Evolutionary conservation across 2,888 invertebrate genomes (phyloP).

Genomic region (Eupithecia exiguata): DNA sequence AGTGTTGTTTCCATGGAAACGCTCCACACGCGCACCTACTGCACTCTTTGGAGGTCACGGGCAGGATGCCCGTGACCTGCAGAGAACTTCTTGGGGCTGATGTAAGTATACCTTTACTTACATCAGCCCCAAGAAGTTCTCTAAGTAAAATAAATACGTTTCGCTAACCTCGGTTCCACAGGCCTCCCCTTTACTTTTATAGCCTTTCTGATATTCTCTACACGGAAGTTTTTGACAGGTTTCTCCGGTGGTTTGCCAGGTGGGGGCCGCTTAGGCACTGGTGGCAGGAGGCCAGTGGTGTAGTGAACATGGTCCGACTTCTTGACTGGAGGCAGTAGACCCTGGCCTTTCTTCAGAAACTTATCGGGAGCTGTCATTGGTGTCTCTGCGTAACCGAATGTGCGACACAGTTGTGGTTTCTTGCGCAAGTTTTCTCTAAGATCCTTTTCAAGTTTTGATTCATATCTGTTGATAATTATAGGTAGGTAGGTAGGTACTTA

Average conservation of each 20-base stretch:
- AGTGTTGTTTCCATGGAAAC: too few species aligned
- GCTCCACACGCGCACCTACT: too few species aligned
- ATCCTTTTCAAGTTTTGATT: slow-evolving; percentile 79
- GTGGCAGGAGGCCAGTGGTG: slow-evolving; percentile 71
- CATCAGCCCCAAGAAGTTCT: too few species aligned
- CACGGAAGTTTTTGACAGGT: slow-evolving; percentile 80
- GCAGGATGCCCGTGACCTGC: neutral
- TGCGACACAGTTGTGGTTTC: slow-evolving; percentile 78
- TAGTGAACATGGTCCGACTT: slow-evolving; percentile 69
- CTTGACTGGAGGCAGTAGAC: slow-evolving; percentile 73
- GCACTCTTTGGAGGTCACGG: too few species aligned
- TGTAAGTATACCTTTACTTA: too few species aligned
- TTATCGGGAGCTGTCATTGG: slow-evolving; percentile 84
- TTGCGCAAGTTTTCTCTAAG: slow-evolving; percentile 67
- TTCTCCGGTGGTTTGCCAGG: slow-evolving; percentile 63
- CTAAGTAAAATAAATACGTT: too few species aligned
- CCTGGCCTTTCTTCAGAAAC: slow-evolving; percentile 86
- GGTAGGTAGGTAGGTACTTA: neutral
- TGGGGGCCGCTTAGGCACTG: slow-evolving; percentile 73
- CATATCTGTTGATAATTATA: slow-evolving; percentile 67
- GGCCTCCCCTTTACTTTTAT: slow-evolving; percentile 81
- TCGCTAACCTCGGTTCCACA: slow-evolving; percentile 76
- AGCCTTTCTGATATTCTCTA: slow-evolving; percentile 85
- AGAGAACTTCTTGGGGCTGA: neutral
- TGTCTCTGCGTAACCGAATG: slow-evolving; percentile 87